These are phyloP conservation scores for Dissostichus mawsoni DNA, from an alignment of 2,113 vertebrate genomes.

Conservation along the genomic window DNA sequence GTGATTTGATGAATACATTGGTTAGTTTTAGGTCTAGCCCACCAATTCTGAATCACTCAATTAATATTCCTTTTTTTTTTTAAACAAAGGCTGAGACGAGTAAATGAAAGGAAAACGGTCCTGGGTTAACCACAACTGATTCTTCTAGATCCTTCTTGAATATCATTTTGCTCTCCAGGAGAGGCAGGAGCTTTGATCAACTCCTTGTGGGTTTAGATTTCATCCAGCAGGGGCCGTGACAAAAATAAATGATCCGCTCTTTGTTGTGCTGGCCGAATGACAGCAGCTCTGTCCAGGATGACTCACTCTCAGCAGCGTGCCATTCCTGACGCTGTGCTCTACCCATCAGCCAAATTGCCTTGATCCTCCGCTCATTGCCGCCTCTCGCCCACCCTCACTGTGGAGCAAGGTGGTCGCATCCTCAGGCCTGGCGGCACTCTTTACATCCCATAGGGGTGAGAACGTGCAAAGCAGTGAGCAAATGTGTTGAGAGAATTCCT, in stretches of 20 bases:
- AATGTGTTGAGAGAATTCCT: slow-evolving; percentile 82
- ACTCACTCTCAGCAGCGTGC: slow-evolving; percentile 75
- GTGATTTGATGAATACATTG: too few relatives aligned
- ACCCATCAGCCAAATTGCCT: slow-evolving; percentile 74
- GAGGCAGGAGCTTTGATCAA: slow-evolving; percentile 63
- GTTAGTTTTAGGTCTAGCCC: too few relatives aligned
- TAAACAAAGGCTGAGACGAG: neutral
- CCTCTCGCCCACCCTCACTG: slow-evolving; percentile 51
- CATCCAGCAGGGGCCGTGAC: slow-evolving; percentile 69
- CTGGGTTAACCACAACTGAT: slow-evolving; percentile 14
- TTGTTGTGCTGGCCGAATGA: slow-evolving; percentile 77
- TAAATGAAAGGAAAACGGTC: neutral
- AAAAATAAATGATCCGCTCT: slow-evolving; percentile 76
- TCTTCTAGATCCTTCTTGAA: slow-evolving; percentile 50
- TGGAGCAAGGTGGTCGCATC: slow-evolving; percentile 67
- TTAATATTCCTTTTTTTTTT: neutral
- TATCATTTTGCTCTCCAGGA: slow-evolving; percentile 62
- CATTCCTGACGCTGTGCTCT: slow-evolving; percentile 64
- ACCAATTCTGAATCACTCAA: too few relatives aligned
- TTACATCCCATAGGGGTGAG: slow-evolving; percentile 79
- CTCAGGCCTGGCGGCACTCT: slow-evolving; percentile 53
- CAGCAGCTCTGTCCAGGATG: slow-evolving; percentile 72
- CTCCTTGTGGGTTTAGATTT: slow-evolving; percentile 68
- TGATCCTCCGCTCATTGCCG: slow-evolving; percentile 66
- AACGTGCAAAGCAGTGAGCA: slow-evolving; percentile 79